These are phyloP conservation scores for Phrynocephalus versicolor DNA, from an alignment of 2,113 vertebrate genomes.

Conservation along the genomic window DNA sequence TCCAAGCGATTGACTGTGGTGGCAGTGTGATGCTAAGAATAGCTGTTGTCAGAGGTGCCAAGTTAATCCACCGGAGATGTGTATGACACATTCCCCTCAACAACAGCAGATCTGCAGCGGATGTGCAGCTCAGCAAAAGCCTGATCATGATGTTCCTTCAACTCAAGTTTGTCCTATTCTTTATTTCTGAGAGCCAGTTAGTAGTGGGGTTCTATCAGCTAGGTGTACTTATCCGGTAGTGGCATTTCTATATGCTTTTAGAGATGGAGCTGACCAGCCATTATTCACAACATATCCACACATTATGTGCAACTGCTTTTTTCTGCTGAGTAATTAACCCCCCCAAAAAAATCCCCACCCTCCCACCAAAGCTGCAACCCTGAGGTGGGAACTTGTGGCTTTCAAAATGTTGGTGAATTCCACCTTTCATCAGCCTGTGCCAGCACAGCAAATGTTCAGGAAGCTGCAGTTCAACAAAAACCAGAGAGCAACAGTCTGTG, in stretches of 20 bases:
- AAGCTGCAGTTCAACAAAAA: background rate
- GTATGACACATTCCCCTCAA: background rate
- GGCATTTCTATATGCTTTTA: background rate
- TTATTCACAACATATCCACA: background rate
- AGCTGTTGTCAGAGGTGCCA: slow-evolving; percentile 21
- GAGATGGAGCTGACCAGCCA: background rate
- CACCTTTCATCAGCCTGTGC: background rate
- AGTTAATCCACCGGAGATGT: background rate
- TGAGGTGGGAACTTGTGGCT: background rate
- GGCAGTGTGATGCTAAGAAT: slow-evolving; percentile 20
- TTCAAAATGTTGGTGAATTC: background rate
- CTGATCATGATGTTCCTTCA: background rate
- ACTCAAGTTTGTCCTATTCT: background rate
- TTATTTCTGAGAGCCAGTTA: background rate
- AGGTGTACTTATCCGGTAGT: background rate
- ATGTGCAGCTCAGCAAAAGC: background rate
- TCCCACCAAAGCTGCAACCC: background rate
- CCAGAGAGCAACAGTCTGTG: no score
- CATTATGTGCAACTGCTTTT: background rate
- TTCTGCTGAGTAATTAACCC: background rate
- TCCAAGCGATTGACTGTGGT: background rate
- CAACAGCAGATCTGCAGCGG: background rate
- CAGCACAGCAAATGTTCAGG: background rate
- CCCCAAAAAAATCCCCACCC: background rate
- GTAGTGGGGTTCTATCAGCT: background rate